These are phyloP conservation scores for Spheniscus mendiculus DNA, from an alignment of 2,113 vertebrate genomes.

Conservation along the genomic window DNA sequence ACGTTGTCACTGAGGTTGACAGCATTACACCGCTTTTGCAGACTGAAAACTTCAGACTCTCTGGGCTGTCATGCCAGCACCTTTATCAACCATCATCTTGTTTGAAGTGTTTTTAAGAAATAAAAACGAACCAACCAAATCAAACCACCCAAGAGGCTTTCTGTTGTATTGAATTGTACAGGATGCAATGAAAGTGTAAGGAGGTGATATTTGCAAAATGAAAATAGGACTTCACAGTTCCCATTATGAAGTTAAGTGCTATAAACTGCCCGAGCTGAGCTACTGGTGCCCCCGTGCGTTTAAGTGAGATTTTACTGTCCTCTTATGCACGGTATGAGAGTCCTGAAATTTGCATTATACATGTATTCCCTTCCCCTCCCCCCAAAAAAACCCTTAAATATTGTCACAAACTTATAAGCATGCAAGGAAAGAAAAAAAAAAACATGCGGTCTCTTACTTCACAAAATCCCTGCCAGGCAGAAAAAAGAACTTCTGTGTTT, in stretches of 20 bases:
- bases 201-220: background rate
- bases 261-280: background rate
- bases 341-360: background rate
- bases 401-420: background rate
- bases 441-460: background rate
- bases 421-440: background rate
- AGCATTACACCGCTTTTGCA: background rate
- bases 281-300: constrained; percentile 41
- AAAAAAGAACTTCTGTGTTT: background rate
- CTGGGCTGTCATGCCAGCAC: background rate
- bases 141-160: background rate
- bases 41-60: background rate
- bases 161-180: background rate
- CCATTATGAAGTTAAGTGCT: background rate
- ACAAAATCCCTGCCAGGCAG: background rate
- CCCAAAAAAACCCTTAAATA: background rate
- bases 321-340: background rate
- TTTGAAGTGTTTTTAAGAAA: background rate
- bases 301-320: background rate
- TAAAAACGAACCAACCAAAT: background rate
- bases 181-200: background rate
- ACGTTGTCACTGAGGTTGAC: background rate
- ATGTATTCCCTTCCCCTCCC: background rate
- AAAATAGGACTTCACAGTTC: background rate
- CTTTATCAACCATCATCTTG: background rate